phyloP scores from a whole-genome alignment of 1,140 invertebrate species.

The Apocrypta bakeri region DNA sequence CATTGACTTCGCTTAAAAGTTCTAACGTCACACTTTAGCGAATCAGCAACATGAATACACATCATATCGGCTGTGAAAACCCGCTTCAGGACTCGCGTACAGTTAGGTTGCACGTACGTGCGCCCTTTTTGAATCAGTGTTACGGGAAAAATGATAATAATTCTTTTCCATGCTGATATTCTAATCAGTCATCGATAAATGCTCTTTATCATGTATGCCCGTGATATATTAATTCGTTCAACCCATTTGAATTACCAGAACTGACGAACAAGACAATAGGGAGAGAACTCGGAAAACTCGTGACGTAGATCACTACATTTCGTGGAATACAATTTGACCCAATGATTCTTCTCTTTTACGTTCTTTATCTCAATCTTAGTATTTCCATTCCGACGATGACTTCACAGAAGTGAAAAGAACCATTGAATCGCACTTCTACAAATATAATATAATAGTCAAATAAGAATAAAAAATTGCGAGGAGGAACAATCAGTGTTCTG shows the following conservation, averaged over 20 bases:
- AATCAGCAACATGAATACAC: too few species aligned
- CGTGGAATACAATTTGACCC: background rate
- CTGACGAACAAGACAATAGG: background rate
- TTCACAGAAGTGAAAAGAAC: conserved; percentile 25
- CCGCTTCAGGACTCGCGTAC: background rate
- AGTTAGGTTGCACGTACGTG: too few species aligned
- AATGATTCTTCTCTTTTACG: background rate
- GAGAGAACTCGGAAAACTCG: background rate
- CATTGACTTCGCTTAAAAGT: too few species aligned
- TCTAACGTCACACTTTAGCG: too few species aligned
- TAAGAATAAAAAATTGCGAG: background rate
- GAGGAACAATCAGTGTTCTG: background rate
- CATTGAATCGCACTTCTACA: background rate
- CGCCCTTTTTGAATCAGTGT: too few species aligned
- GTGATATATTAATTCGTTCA: too few species aligned
- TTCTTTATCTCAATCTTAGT: background rate
- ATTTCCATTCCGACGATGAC: background rate
- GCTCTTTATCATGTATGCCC: background rate
- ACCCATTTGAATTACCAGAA: background rate
- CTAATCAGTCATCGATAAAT: background rate
- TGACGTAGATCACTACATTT: background rate
- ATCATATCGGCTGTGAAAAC: too few species aligned
- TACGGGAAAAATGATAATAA: too few species aligned
- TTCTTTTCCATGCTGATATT: too few species aligned
- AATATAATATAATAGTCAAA: too few species aligned